phyloP scores from a whole-genome alignment of 2,888 invertebrate species.

The Tetropium fuscum region DNA sequence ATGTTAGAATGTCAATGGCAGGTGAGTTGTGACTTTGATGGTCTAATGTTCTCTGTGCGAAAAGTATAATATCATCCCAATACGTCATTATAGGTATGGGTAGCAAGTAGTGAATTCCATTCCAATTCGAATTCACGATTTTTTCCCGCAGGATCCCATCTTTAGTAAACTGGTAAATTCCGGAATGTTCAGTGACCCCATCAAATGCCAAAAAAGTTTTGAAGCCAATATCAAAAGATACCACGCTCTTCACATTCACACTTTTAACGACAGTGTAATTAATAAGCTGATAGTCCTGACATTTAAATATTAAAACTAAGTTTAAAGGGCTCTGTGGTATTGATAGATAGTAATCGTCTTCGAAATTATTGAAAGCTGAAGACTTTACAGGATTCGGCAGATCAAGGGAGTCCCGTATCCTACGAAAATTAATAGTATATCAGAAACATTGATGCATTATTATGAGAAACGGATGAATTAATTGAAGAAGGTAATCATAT shows the following conservation, averaged over 20 bases:
- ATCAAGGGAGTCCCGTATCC: conserved; percentile 52
- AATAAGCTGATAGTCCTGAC: conserved; percentile 48
- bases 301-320: conserved; percentile 54
- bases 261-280: conserved; percentile 52
- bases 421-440: conserved; percentile 25
- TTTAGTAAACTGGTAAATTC: conserved; percentile 57
- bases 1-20: conserved; percentile 57
- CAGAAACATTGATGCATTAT: not conserved
- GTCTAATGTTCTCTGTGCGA: conserved; percentile 61
- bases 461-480: too few relatives aligned
- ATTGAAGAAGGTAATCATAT: too few relatives aligned
- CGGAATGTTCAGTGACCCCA: conserved; percentile 56
- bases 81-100: conserved; percentile 63
- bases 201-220: conserved; percentile 61
- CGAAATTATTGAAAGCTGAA: conserved; percentile 52
- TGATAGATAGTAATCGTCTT: conserved; percentile 52
- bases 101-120: conserved; percentile 58
- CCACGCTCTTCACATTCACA: conserved; percentile 50
- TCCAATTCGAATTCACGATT: conserved; percentile 53
- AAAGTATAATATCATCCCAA: conserved; percentile 64
- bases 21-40: conserved; percentile 54
- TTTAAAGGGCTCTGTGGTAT: conserved; percentile 54
- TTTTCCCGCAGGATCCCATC: conserved; percentile 47
- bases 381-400: conserved; percentile 49
- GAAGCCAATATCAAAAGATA: conserved; percentile 60